These are phyloP conservation scores for Ophion costatus DNA, from an alignment of 2,888 invertebrate species.

Conservation along the genomic window DNA sequence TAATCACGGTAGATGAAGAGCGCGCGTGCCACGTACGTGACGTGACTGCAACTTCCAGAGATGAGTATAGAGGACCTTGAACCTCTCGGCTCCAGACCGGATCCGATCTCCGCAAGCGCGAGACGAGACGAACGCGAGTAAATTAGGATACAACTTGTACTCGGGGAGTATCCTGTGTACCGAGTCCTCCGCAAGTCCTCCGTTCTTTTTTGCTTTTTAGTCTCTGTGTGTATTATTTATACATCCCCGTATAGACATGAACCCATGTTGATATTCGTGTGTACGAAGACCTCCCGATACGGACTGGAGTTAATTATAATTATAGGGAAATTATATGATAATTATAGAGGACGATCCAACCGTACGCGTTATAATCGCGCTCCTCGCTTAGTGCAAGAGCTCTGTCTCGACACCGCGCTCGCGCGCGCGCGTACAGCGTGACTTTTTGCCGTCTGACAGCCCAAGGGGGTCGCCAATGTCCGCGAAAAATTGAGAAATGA, in stretches of 20 bases:
- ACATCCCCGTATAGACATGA: neutral
- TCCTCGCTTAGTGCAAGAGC: conserved; percentile 58
- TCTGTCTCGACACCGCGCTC: neutral
- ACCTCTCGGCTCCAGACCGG: conserved; percentile 59
- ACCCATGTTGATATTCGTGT: conserved; percentile 2
- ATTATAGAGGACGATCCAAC: conserved; percentile 72
- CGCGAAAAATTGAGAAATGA: neutral
- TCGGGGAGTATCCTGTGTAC: conserved; percentile 55
- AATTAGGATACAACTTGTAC: conserved; percentile 67
- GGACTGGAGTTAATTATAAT: conserved; percentile 61
- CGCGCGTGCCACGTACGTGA: conserved; percentile 67
- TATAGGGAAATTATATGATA: conserved; percentile 66
- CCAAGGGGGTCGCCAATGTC: neutral
- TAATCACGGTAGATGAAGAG: conserved; percentile 61
- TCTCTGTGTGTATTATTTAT: conserved; percentile 16
- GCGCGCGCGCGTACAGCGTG: neutral
- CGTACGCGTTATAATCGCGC: conserved; percentile 74
- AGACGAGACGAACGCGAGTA: conserved; percentile 59
- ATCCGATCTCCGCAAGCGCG: conserved; percentile 43
- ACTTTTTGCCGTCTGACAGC: conserved; percentile 14
- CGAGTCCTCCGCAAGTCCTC: conserved; percentile 28
- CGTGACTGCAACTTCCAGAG: conserved; percentile 61
- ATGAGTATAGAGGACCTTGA: conserved; percentile 60
- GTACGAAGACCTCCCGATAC: conserved; percentile 50
- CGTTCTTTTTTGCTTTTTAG: conserved; percentile 3